Evolutionary conservation across 2,888 invertebrate species (phyloP).

Genomic region (Alentia gelatinosa): DNA sequence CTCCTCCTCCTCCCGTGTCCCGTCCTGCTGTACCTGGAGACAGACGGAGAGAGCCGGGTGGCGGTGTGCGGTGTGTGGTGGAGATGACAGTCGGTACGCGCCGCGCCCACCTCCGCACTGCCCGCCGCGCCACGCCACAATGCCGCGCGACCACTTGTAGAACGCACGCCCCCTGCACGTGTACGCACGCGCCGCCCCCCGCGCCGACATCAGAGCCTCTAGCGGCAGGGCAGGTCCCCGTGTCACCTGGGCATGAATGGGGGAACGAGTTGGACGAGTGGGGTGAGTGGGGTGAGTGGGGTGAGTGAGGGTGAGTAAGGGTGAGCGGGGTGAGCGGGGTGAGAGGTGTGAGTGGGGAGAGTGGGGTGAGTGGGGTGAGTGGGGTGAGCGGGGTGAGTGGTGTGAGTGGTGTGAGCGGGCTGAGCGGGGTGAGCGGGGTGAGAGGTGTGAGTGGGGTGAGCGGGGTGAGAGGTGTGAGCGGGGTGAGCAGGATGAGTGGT

Average conservation of each 20-base stretch:
- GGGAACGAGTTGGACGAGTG: not conserved
- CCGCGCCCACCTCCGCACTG: not conserved
- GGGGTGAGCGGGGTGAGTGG: not conserved
- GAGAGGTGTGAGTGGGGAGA: not conserved
- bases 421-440: not conserved
- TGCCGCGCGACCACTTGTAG: constrained; percentile 12
- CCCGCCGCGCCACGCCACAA: not conserved
- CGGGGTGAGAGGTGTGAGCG: not conserved
- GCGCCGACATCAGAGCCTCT: no score
- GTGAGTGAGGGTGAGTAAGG: not conserved
- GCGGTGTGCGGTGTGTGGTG: not conserved
- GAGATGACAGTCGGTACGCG: not conserved
- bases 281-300: not conserved
- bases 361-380: not conserved
- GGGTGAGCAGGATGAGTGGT: not conserved
- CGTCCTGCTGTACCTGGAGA: not conserved
- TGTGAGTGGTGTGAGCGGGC: not conserved
- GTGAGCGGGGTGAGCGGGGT: not conserved
- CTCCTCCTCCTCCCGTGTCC: not conserved
- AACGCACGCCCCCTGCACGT: not conserved
- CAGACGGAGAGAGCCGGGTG: not conserved
- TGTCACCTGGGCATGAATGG: no score
- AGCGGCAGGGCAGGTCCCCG: no score
- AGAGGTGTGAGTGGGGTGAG: not conserved
- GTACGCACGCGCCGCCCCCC: not conserved